These are phyloP conservation scores for Mormyrus iriodes DNA, from an alignment of 2,113 vertebrate species.

Conservation along the genomic window DNA sequence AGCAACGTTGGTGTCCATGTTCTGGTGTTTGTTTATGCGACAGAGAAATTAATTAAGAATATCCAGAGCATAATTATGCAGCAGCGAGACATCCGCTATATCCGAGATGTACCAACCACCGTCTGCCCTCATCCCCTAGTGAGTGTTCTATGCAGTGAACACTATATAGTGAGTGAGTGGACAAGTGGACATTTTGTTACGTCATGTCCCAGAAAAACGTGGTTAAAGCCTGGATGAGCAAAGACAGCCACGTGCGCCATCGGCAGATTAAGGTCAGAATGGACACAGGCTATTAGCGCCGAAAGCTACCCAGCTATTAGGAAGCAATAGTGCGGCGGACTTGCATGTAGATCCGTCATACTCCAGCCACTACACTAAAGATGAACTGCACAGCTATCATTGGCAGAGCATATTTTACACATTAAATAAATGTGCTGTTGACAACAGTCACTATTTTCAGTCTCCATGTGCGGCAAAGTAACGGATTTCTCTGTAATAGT, in stretches of 20 bases:
- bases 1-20: background rate
- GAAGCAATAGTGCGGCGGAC: background rate
- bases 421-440: background rate
- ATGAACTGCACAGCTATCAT: background rate
- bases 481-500: background rate
- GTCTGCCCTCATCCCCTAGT: background rate
- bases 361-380: background rate
- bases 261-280: background rate
- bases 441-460: background rate
- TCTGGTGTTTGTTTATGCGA: background rate
- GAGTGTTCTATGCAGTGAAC: background rate
- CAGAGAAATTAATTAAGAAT: background rate
- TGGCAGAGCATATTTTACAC: background rate
- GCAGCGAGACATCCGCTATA: background rate
- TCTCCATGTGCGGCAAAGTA: background rate
- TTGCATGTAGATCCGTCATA: background rate
- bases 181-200: background rate
- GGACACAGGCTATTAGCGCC: background rate
- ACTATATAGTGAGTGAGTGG: background rate
- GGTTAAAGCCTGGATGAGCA: background rate
- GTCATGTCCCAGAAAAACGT: background rate
- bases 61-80: background rate
- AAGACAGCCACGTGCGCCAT: background rate
- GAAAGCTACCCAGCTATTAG: background rate
- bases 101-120: background rate